Evolutionary conservation across 2,797 vertebrate genomes (phyloP).

Genomic region (Perodicticus potto): DNA sequence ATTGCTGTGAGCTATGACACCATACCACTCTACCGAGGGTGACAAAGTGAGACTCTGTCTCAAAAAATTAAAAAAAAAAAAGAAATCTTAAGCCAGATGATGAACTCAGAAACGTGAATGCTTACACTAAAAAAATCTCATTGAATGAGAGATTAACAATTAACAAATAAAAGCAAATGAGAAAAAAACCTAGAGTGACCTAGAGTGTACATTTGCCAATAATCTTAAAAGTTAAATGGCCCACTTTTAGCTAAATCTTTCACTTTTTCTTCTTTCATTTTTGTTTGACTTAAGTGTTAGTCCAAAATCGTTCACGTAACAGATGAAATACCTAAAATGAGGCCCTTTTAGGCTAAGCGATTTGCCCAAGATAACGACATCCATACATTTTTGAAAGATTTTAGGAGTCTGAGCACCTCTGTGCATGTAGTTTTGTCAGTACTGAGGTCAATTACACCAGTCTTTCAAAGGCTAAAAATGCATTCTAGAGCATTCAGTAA

Average conservation of each 20-base stretch:
- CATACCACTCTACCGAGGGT: too few species aligned
- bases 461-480: constrained; percentile 20
- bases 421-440: not conserved
- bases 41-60: too few species aligned
- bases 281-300: not conserved
- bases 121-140: not conserved
- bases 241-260: not conserved
- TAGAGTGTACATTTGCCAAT: not conserved
- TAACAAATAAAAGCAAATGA: not conserved
- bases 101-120: constrained; percentile 52
- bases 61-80: not conserved
- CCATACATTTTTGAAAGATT: not conserved
- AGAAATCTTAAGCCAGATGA: not conserved
- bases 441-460: not conserved
- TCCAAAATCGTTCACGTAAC: not conserved
- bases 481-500: constrained; percentile 17
- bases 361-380: constrained; percentile 10
- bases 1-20: too few species aligned
- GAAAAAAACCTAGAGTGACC: not conserved
- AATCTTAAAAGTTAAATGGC: constrained; percentile 3
- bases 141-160: not conserved
- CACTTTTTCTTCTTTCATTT: not conserved
- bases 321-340: constrained; percentile 13
- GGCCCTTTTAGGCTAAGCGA: not conserved
- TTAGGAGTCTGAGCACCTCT: not conserved